Percentiles rank a stretch among this genome's conserved stretches.
Conservation (phyloP, 2,888 invertebrate species). For the Flexamia atlantica region DNA sequence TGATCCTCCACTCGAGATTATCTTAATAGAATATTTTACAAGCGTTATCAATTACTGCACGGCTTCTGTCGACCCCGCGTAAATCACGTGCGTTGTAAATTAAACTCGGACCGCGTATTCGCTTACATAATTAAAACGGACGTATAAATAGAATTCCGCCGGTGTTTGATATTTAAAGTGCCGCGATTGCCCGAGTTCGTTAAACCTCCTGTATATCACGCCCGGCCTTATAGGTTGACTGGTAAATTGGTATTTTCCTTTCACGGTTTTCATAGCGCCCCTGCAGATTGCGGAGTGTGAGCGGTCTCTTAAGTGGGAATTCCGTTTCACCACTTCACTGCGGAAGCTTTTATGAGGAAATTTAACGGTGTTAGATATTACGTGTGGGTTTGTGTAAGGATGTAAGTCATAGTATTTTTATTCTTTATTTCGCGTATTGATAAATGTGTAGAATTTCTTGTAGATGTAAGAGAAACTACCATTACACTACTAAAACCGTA, state of each 20-base stretch:
- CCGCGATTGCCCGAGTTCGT: conserved; percentile 36
- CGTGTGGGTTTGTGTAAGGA: background rate
- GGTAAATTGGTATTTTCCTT: conserved; percentile 49
- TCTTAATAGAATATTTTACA: conserved; percentile 54
- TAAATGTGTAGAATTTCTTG: no score
- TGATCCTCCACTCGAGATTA: conserved; percentile 19
- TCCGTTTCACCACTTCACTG: background rate
- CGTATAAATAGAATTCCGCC: conserved; percentile 40
- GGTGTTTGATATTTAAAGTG: conserved; percentile 31
- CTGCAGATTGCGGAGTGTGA: background rate
- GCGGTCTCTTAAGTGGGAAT: background rate
- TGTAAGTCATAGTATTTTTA: no score
- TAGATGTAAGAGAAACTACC: no score
- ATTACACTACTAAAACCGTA: no score
- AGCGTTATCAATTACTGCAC: conserved; percentile 48
- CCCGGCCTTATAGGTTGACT: conserved; percentile 41
- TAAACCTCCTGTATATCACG: background rate
- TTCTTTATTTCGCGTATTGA: no score
- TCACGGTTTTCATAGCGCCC: background rate
- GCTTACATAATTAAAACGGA: conserved; percentile 39
- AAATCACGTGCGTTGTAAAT: conserved; percentile 50
- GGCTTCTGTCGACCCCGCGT: conserved; percentile 45
- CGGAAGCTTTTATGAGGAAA: background rate
- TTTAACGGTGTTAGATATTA: background rate
- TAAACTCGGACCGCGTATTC: conserved; percentile 38